A percentile compares a stretch with the other conserved stretches of the same genome.
Evolutionary conservation across 2,797 vertebrate genomes (phyloP).

Genomic region (Aythya fuligula): DNA sequence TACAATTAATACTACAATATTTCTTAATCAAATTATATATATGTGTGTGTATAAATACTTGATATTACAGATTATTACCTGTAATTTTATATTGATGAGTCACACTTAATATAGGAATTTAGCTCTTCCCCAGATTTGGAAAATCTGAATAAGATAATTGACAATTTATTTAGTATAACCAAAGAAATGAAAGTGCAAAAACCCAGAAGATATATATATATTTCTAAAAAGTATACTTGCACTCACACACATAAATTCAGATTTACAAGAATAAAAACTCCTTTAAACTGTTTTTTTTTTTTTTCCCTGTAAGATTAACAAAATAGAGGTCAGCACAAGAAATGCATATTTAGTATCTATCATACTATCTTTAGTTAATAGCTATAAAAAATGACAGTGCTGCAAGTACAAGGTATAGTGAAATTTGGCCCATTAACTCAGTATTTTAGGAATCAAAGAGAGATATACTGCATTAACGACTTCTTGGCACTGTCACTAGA

Average conservation of each 20-base stretch:
- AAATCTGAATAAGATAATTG: constrained; percentile 15
- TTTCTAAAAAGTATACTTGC: not conserved
- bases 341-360: constrained; percentile 13
- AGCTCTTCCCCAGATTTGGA: not conserved
- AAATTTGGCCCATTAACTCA: constrained; percentile 70
- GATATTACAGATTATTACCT: not conserved
- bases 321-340: constrained; percentile 11
- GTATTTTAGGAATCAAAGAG: constrained; percentile 60
- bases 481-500: constrained; percentile 67
- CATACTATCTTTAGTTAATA: not conserved
- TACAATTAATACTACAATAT: not conserved
- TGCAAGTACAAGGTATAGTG: constrained; percentile 16
- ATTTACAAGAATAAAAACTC: not conserved
- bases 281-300: not conserved
- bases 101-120: not conserved
- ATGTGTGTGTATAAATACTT: not conserved
- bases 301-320: not conserved
- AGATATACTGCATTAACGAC: constrained; percentile 75
- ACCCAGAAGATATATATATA: not conserved
- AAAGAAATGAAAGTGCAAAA: not conserved
- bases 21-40: not conserved
- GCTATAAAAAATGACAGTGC: not conserved
- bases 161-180: not conserved
- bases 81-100: not conserved
- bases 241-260: not conserved